phyloP scores from a whole-genome alignment of 1,140 invertebrate species.

The Adelges cooleyi region DNA sequence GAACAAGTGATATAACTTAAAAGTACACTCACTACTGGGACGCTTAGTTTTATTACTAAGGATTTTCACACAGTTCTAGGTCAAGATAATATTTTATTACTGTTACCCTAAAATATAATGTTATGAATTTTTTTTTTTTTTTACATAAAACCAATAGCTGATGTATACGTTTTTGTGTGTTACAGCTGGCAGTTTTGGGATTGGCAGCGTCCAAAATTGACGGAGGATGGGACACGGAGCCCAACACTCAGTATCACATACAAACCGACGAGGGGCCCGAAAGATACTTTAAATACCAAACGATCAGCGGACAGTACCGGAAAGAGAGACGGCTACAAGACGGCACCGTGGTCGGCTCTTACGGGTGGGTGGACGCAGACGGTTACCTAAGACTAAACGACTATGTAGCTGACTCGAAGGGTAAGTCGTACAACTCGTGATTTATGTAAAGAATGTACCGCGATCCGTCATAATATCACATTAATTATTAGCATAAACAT shows the following conservation, averaged over 20 bases:
- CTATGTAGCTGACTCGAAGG: conserved; percentile 66
- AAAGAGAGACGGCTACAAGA: conserved; percentile 74
- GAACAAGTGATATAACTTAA: no score
- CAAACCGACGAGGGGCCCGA: conserved; percentile 83
- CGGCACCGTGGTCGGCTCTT: conserved; percentile 52
- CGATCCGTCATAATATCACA: no score
- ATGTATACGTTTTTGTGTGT: conserved; percentile 29
- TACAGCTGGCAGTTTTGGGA: conserved; percentile 33
- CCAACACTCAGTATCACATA: conserved; percentile 67
- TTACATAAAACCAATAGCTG: no score
- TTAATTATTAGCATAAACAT: no score
- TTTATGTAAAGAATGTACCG: no score
- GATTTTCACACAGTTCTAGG: no score
- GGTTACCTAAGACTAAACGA: conserved; percentile 69
- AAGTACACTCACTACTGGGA: no score
- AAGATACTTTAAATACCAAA: conserved; percentile 73
- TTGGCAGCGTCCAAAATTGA: conserved; percentile 33
- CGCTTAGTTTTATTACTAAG: no score
- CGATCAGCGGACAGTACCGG: conserved; percentile 73
- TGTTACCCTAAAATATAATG: no score
- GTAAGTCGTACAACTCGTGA: neutral
- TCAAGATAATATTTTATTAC: no score
- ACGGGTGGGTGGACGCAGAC: conserved; percentile 72
- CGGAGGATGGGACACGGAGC: conserved; percentile 46
- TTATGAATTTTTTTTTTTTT: no score